These are phyloP conservation scores for Vultur gryphus DNA, from an alignment of 2,797 vertebrate species.

Conservation along the genomic window DNA sequence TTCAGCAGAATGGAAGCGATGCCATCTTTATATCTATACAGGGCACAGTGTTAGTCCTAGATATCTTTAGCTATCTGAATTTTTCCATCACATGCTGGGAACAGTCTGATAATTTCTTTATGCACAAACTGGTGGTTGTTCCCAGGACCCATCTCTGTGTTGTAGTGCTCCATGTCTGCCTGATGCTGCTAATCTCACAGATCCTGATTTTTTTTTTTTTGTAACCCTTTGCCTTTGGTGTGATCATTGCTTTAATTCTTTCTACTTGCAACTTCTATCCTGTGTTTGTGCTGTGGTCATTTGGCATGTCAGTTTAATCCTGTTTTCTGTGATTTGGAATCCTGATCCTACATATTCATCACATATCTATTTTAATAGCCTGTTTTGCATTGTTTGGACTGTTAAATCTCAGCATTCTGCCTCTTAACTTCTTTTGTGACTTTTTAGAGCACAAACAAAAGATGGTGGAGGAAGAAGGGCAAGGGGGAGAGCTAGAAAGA, in stretches of 20 bases:
- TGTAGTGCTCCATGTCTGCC: not conserved
- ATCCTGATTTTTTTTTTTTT: not conserved
- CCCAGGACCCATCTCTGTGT: not conserved
- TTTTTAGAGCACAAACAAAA: not conserved
- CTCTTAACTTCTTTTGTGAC: not conserved
- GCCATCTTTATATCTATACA: too few relatives aligned
- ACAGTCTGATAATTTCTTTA: not conserved
- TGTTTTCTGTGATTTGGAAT: not conserved
- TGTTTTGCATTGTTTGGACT: not conserved
- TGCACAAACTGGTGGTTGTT: not conserved
- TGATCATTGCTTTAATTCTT: not conserved
- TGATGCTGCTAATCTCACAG: not conserved
- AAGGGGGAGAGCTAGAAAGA: not conserved
- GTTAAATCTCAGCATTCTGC: not conserved
- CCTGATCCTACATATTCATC: not conserved
- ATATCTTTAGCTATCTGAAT: not conserved
- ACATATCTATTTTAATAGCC: not conserved
- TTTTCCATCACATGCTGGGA: not conserved
- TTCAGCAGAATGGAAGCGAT: not conserved
- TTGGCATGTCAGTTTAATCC: not conserved
- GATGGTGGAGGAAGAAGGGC: not conserved
- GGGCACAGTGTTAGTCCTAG: not conserved
- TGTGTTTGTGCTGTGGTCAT: not conserved
- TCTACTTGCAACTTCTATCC: not conserved
- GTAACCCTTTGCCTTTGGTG: not conserved